Conservation (phyloP, 2,888 invertebrate species). For the Trachelus troglodyta region DNA sequence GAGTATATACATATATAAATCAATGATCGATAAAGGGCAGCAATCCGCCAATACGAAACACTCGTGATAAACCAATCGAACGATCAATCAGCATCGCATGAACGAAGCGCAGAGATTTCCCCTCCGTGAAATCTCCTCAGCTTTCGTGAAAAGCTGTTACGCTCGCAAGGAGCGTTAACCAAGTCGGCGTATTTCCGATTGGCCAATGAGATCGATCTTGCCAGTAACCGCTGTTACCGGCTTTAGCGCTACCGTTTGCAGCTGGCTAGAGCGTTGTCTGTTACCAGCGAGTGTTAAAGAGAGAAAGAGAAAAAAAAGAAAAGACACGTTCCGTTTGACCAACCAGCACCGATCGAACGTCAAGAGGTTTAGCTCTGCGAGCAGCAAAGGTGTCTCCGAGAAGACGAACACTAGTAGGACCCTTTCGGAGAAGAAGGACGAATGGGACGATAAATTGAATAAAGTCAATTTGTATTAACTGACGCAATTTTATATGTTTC, state of each 20-base stretch:
- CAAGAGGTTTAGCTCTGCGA: not conserved
- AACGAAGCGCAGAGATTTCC: not conserved
- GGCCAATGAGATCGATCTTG: not conserved
- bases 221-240: not conserved
- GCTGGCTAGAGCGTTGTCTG: not conserved
- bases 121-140: not conserved
- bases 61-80: not conserved
- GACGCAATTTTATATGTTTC: not conserved
- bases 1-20: not conserved
- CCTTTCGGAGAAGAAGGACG: not conserved
- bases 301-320: not conserved
- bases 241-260: not conserved
- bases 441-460: not conserved
- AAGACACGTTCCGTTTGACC: not conserved
- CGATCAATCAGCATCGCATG: not conserved
- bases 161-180: not conserved
- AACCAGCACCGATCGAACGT: not conserved
- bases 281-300: not conserved
- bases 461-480: not conserved
- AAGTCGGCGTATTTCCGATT: not conserved
- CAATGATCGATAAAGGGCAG: not conserved
- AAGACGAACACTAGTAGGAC: not conserved
- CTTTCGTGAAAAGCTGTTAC: not conserved
- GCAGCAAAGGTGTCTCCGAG: not conserved
- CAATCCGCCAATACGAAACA: not conserved